phyloP scores from a whole-genome alignment of 35 echinoderm and acorn worm genomes.

The Holothuria glaberrima region DNA sequence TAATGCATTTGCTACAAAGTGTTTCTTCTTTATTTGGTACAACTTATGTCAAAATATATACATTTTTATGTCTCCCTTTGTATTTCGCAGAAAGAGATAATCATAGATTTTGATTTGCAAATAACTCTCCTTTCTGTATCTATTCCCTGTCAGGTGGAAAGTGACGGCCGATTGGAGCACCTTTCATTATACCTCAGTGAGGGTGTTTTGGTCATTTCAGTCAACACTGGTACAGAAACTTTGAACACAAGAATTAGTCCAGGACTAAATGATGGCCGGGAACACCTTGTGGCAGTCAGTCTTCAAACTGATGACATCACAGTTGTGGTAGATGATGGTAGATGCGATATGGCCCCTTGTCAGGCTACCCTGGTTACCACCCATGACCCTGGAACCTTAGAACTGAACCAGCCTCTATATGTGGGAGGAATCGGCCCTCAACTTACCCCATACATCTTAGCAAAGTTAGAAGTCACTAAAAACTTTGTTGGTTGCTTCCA shows the following conservation, averaged over 20 bases:
- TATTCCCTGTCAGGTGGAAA: constrained; percentile 59
- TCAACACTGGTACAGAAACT: constrained; percentile 74
- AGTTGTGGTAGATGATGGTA: constrained; percentile 75
- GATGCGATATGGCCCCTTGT: constrained; percentile 62
- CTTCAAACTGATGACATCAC: constrained; percentile 45
- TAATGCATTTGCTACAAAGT: too few species aligned
- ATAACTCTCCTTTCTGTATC: not conserved
- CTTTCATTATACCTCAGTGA: constrained; percentile 75
- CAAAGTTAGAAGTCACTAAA: constrained; percentile 72
- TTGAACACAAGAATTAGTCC: constrained; percentile 38
- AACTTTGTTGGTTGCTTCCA: constrained; percentile 94
- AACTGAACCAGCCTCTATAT: constrained; percentile 77
- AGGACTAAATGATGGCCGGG: constrained; percentile 69
- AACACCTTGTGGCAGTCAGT: constrained; percentile 68
- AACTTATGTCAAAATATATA: too few species aligned
- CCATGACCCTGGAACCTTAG: constrained; percentile 52
- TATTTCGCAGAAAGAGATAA: too few species aligned
- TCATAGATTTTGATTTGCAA: not conserved
- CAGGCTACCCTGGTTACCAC: constrained; percentile 50
- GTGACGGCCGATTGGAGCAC: constrained; percentile 79
- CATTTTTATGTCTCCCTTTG: too few species aligned
- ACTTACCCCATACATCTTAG: constrained; percentile 81
- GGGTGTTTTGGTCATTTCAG: constrained; percentile 68
- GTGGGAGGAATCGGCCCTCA: constrained; percentile 84
- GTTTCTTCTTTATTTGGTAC: too few species aligned